Conservation (phyloP, 23 tunicate genomes). For the Pegea sp. region DNA sequence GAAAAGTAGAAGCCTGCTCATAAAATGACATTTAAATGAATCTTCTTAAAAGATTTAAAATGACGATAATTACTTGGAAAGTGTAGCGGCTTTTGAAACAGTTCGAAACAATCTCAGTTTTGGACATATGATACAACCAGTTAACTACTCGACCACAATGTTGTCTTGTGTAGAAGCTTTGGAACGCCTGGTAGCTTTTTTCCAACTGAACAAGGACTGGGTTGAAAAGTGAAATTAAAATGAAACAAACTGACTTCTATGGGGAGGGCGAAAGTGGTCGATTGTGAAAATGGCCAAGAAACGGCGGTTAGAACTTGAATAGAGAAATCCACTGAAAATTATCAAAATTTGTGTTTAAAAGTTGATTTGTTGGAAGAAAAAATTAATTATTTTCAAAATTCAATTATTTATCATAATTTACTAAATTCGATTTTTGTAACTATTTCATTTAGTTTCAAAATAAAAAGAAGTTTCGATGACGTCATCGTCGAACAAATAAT, state of each 20-base stretch:
- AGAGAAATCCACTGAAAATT: conserved; percentile 68
- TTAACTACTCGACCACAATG: conserved; percentile 65
- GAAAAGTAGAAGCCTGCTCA: conserved; percentile 90
- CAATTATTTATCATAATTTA: no score
- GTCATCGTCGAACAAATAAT: conserved; percentile 5
- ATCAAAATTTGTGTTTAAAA: no score
- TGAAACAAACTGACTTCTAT: conserved; percentile 21
- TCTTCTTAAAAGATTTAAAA: no score
- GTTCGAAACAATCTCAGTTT: conserved; percentile 76
- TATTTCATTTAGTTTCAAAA: no score
- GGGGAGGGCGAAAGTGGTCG: conserved; percentile 51
- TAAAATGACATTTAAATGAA: background rate
- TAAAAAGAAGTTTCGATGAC: no score
- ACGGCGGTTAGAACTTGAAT: conserved; percentile 93
- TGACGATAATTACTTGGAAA: conserved; percentile 77
- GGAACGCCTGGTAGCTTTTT: conserved; percentile 58
- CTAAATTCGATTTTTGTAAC: no score
- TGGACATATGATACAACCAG: conserved; percentile 85
- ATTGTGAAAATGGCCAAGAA: conserved; percentile 87
- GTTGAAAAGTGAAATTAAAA: no score
- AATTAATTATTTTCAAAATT: no score
- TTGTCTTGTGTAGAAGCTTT: conserved; percentile 48
- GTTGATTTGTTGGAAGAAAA: no score
- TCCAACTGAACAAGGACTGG: conserved; percentile 61
- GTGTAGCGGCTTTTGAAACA: conserved; percentile 79